Percentiles rank a stretch among this genome's conserved stretches.
These are phyloP conservation scores for Anarrhichthys ocellatus DNA, from an alignment of 2,113 vertebrate species.

Conservation along the genomic window DNA sequence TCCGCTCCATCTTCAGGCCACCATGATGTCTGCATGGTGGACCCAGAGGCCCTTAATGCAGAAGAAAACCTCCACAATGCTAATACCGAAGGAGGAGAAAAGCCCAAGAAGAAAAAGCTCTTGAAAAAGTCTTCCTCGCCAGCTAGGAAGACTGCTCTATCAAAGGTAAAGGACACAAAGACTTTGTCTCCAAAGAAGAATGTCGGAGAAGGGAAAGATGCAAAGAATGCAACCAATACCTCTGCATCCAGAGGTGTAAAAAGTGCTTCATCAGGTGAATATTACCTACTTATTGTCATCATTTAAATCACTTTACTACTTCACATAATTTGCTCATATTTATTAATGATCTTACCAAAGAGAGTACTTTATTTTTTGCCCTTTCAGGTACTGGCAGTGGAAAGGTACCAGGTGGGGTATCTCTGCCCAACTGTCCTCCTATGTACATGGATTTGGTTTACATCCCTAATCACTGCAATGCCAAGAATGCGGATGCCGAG, in stretches of 20 bases:
- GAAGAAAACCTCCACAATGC: conserved; percentile 91
- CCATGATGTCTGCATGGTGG: conserved; percentile 95
- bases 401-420: conserved; percentile 83
- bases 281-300: not conserved
- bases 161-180: conserved; percentile 91
- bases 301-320: not conserved
- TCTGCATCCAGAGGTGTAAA: conserved; percentile 91
- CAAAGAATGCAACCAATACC: conserved; percentile 95
- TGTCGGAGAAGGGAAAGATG: conserved; percentile 92
- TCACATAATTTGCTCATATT: not conserved
- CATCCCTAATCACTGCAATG: conserved; percentile 97
- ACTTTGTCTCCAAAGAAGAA: conserved; percentile 91
- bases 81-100: conserved; percentile 92
- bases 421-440: conserved; percentile 90
- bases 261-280: conserved; percentile 88
- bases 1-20: conserved; percentile 90
- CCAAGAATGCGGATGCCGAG: conserved; percentile 94
- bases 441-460: conserved; percentile 98
- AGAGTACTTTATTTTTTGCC: not conserved
- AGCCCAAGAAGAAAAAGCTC: conserved; percentile 92
- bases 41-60: conserved; percentile 90
- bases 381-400: conserved; percentile 84
- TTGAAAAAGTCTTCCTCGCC: conserved; percentile 92
- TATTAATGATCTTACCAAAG: not conserved
- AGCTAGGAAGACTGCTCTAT: conserved; percentile 88